Evolutionary conservation across 2,888 invertebrate species (phyloP).

Genomic region (Nesidiocoris tenuis): DNA sequence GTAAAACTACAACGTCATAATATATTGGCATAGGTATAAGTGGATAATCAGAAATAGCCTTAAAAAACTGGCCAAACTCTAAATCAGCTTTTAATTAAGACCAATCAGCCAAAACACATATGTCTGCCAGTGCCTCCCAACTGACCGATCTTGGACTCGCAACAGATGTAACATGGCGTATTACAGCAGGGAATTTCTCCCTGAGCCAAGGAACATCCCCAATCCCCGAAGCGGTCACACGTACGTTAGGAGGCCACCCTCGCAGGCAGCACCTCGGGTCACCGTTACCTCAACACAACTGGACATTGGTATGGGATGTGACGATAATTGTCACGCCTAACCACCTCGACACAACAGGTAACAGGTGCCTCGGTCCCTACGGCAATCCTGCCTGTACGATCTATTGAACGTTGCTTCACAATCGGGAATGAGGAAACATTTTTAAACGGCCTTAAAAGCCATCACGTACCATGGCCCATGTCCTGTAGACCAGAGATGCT

Average conservation of each 20-base stretch:
- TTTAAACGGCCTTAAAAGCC: background rate
- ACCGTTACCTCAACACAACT: constrained; percentile 3
- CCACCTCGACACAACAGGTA: too few relatives aligned
- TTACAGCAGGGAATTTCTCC: background rate
- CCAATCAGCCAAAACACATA: too few relatives aligned
- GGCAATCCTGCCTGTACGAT: background rate
- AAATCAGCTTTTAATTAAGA: too few relatives aligned
- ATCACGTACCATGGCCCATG: constrained; percentile 13
- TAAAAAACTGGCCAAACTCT: too few relatives aligned
- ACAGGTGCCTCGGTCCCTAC: background rate
- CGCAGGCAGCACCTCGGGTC: background rate
- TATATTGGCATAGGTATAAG: too few relatives aligned
- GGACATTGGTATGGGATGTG: background rate
- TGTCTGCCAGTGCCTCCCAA: too few relatives aligned
- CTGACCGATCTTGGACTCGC: too few relatives aligned
- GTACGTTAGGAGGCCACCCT: constrained; percentile 10
- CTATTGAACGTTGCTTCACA: constrained; percentile 5
- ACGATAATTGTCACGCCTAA: constrained; percentile 15
- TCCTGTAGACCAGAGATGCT: too few relatives aligned
- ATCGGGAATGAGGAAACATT: constrained; percentile 7
- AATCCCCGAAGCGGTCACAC: constrained; percentile 7
- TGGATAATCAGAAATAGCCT: too few relatives aligned
- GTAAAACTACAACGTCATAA: too few relatives aligned
- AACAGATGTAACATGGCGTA: too few relatives aligned
- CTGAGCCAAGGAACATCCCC: too few relatives aligned